Evolutionary conservation across 2,888 invertebrate genomes (phyloP), one percentile per base, ranked within the genome.

Genomic region (Sesia apiformis): DNA sequence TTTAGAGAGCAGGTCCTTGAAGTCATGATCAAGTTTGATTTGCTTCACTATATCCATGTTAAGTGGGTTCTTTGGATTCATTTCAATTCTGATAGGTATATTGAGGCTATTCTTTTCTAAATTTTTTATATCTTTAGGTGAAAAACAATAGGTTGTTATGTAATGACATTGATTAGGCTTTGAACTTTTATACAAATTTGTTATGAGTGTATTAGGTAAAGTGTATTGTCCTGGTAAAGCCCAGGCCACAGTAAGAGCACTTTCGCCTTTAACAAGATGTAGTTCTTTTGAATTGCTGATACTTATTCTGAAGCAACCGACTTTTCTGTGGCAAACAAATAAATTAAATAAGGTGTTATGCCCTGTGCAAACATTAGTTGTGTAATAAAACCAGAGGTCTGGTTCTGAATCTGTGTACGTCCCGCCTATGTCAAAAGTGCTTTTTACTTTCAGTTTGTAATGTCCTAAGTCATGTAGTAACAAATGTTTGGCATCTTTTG

Each of bases 321-420:
- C 57, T 55, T 66, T 74, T 56, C 81, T 74, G 52, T 81, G 70
- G 52, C 76, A 72, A 0, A 83, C 78, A 72, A 84, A 87, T 53
- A 89, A 59, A 59, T 78, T 86, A 0, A 89, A 63, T 51, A 88
- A 57, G 49, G 69, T 66, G 55, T 73, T 80, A 43, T 67, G 56
- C 5, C 75, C 77, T 4, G 78, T 78, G 52, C 76, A 77, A 4
- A 63, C 46, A 3, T 79, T 72, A 3, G 79, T 77, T 43, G 74
- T 71, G 39, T 61, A 79, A 55, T 74, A 83, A 58, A 89, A 89
- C 85, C 85, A 87, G 7, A 84, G 63, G 3, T 86, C 84, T 5
- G 84, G 64, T 4, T 68, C 65, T 1, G 63, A 56, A 1, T 65
- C 65, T 2, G 63, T 63, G 1, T 64, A 64, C 1, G 63, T 63